These are phyloP conservation scores for Scaptomyza cyrtandrae DNA, from an alignment of 2,888 invertebrate species.

Conservation along the genomic window DNA sequence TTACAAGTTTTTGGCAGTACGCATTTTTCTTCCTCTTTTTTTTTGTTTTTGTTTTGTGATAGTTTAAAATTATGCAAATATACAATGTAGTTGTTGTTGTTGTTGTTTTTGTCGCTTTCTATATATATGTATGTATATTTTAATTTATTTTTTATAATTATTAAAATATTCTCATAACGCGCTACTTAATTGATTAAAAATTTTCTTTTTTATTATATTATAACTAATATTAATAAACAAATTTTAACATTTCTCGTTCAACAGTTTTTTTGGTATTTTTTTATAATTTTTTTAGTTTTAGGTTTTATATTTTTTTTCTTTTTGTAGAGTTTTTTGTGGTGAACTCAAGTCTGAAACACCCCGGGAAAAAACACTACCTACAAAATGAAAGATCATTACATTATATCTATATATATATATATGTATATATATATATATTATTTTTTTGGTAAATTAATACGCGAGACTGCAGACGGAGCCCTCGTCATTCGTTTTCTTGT, in stretches of 20 bases:
- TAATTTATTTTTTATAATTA: slow-evolving; percentile 29
- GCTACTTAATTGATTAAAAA: slow-evolving; percentile 80
- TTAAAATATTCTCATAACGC: slow-evolving; percentile 78
- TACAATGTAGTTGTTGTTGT: slow-evolving; percentile 56
- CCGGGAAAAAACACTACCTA: slow-evolving; percentile 42
- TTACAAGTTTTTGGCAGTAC: slow-evolving; percentile 84
- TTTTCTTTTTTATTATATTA: slow-evolving; percentile 54
- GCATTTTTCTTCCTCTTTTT: slow-evolving; percentile 49
- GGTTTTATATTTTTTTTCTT: slow-evolving; percentile 7
- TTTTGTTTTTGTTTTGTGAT: slow-evolving; percentile 38
- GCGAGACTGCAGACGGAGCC: slow-evolving; percentile 43
- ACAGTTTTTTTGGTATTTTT: slow-evolving; percentile 50
- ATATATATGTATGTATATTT: slow-evolving; percentile 30
- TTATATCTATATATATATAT: slow-evolving; percentile 2
- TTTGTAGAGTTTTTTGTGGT: slow-evolving; percentile 20
- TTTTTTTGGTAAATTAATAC: slow-evolving; percentile 41
- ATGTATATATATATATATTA: no score
- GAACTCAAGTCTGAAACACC: slow-evolving; percentile 48
- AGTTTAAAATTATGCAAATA: slow-evolving; percentile 62
- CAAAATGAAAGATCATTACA: slow-evolving; percentile 37
- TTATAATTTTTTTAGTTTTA: slow-evolving; percentile 10
- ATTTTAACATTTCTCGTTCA: slow-evolving; percentile 68
- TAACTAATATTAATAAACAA: slow-evolving; percentile 79
- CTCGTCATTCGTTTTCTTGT: slow-evolving; percentile 40
- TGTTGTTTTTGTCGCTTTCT: slow-evolving; percentile 31